phyloP scores from a whole-genome alignment of 2,113 vertebrate genomes.

The Anguilla japonica region DNA sequence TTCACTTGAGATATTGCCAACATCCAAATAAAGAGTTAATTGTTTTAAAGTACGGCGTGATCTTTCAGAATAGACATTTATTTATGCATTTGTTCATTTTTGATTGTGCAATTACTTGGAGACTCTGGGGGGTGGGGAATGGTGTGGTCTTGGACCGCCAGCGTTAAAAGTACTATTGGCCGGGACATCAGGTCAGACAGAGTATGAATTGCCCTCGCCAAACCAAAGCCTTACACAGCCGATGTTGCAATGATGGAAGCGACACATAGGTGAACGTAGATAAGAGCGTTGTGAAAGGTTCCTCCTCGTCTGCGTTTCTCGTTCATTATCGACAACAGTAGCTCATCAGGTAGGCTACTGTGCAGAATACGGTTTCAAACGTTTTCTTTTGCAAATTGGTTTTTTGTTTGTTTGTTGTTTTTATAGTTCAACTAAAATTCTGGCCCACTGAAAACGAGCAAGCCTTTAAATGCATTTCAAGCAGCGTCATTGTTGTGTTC shows the following conservation, averaged over 20 bases:
- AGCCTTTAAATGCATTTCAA: too few species aligned
- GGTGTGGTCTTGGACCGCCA: too few species aligned
- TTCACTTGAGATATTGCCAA: too few species aligned
- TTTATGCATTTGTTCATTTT: too few species aligned
- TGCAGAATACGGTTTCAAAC: too few species aligned
- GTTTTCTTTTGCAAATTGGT: not conserved
- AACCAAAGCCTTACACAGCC: not conserved
- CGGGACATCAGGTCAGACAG: not conserved
- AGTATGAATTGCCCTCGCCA: not conserved
- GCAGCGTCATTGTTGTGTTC: too few species aligned
- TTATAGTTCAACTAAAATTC: not conserved
- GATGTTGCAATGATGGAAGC: not conserved
- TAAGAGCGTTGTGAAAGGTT: constrained; percentile 16
- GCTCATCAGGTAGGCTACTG: not conserved
- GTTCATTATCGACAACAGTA: not conserved
- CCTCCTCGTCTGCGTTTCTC: not conserved
- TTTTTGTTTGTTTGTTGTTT: not conserved
- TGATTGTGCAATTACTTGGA: too few species aligned
- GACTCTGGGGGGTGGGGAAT: too few species aligned
- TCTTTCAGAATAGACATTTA: too few species aligned
- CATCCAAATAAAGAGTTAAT: too few species aligned
- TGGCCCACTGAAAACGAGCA: not conserved
- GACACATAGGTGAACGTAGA: not conserved
- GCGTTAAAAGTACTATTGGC: too few species aligned
- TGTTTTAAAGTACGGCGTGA: too few species aligned